These are phyloP conservation scores for Turritopsis rubra DNA, from an alignment of 30 jellyfish, hydroid and myxozoan species.

Conservation along the genomic window DNA sequence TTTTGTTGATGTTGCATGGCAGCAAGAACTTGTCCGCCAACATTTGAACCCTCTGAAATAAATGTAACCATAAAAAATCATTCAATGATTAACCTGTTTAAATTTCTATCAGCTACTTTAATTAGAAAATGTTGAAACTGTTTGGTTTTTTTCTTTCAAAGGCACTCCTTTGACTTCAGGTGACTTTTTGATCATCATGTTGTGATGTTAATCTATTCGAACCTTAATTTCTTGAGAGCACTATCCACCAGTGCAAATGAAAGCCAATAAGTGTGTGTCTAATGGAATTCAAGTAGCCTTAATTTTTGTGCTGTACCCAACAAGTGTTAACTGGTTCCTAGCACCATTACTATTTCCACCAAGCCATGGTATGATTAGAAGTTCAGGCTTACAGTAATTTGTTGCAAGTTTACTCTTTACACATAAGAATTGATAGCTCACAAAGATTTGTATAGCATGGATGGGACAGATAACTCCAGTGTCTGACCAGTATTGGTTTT, in stretches of 20 bases:
- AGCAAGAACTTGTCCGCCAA: conserved; percentile 18
- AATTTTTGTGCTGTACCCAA: no score
- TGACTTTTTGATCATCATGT: no score
- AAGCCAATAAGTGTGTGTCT: background rate
- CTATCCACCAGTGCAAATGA: background rate
- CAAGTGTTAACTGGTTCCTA: no score
- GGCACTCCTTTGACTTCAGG: no score
- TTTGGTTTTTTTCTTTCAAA: no score
- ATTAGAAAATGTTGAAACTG: no score
- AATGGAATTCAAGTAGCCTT: no score
- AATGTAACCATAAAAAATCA: background rate
- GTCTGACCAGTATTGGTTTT: background rate
- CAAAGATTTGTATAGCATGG: background rate
- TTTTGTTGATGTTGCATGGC: conserved; percentile 24
- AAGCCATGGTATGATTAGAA: background rate
- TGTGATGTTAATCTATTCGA: background rate
- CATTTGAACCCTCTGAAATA: background rate
- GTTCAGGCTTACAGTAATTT: background rate
- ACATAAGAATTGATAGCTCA: background rate
- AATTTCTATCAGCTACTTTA: no score
- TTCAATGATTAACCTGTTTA: no score
- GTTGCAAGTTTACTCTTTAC: no score
- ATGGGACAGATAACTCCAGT: background rate
- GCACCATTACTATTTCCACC: background rate
- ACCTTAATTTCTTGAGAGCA: background rate